Percentiles rank a stretch among this genome's conserved stretches.
phyloP scores from a whole-genome alignment of 1,140 invertebrate species.

The Colletes gigas region DNA sequence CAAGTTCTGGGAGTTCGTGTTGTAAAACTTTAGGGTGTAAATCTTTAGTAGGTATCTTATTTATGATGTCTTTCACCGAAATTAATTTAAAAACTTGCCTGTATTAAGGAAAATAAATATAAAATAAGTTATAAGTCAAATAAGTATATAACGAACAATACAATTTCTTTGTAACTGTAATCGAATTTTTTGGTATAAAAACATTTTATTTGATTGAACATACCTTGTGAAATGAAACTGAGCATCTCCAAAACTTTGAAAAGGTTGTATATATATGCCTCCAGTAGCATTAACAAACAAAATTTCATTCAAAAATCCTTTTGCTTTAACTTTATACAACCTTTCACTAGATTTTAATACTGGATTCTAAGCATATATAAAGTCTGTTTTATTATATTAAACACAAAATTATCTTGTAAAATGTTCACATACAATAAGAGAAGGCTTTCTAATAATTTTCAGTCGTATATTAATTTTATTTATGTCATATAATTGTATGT shows the following conservation, averaged over 20 bases:
- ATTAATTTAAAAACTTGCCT: slow-evolving; percentile 68
- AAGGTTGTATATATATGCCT: slow-evolving; percentile 77
- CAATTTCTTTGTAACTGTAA: slow-evolving; percentile 1
- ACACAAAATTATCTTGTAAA: not conserved
- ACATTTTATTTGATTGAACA: slow-evolving; percentile 22
- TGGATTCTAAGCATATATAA: slow-evolving; percentile 45
- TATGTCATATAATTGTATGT: slow-evolving; percentile 24
- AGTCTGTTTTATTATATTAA: not conserved
- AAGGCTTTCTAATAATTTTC: too few relatives aligned
- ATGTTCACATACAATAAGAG: not conserved
- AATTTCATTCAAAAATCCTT: slow-evolving; percentile 54
- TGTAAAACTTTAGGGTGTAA: slow-evolving; percentile 64
- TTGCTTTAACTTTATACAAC: slow-evolving; percentile 69
- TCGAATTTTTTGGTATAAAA: slow-evolving; percentile 17
- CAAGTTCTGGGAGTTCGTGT: slow-evolving; percentile 74
- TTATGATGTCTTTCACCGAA: slow-evolving; percentile 57
- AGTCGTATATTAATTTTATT: not conserved
- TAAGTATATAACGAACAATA: slow-evolving; percentile 11
- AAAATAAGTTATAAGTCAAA: slow-evolving; percentile 2
- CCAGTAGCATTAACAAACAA: slow-evolving; percentile 75
- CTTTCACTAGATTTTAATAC: slow-evolving; percentile 77
- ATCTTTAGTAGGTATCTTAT: slow-evolving; percentile 54
- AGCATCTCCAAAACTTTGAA: slow-evolving; percentile 77
- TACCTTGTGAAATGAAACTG: slow-evolving; percentile 75
- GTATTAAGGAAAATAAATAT: slow-evolving; percentile 3